Base-by-base conservation (phyloP, 2,888 invertebrate species). In the Machimus rusticus region DNA sequence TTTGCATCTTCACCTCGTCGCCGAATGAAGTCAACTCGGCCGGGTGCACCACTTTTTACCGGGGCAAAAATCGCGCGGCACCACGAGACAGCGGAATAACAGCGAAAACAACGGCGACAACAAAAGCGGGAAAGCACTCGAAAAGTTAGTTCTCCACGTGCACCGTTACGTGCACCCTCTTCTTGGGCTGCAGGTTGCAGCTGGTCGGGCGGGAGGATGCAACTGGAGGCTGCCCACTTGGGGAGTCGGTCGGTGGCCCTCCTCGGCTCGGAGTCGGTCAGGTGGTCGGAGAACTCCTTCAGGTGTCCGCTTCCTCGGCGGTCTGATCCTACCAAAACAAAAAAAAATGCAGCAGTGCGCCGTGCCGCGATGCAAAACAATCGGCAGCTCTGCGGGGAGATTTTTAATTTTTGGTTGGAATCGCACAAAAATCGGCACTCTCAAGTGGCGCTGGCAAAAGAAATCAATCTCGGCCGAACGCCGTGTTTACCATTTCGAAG, bases 401-500 rank as follows among this genome's bases (percentile, higher is more conserved):
- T 23, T 66, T 23, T 19, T 19, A 23, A 4, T 19, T 23, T 66
- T 8, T 66, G 57, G 34, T 34, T 19, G 19, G 28, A 28, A 66
- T 12, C 14, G 16, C 16, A 46, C 43, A 46, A 46, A 39, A 51
- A 51, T 51, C n/a, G 19, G 66, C 66, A 66, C 66, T 19, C 8
- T 3, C 0, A 46, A 66, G 28, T 12, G 9, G 66, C 28, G 66
- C 23, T 8, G 66, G 23, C 66, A 66, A 19, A 66, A 23, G 66
- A 66, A 66, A 66, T 66, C 66, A 66, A 66, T 28, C 66, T 66
- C 66, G 28, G 66, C 66, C 66, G 66, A 1, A 28, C 66, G 66
- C 66, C 89, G 90, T 91, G 91, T 91, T 90, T 90, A 90, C 89
- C 90, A 90, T 89, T 90, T 90, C 91, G 90, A 91, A 91, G 92